A percentile compares a stretch with the other conserved stretches of the same genome.
phyloP scores from a whole-genome alignment of 2,797 vertebrate genomes.

The Darevskia mixta region DNA sequence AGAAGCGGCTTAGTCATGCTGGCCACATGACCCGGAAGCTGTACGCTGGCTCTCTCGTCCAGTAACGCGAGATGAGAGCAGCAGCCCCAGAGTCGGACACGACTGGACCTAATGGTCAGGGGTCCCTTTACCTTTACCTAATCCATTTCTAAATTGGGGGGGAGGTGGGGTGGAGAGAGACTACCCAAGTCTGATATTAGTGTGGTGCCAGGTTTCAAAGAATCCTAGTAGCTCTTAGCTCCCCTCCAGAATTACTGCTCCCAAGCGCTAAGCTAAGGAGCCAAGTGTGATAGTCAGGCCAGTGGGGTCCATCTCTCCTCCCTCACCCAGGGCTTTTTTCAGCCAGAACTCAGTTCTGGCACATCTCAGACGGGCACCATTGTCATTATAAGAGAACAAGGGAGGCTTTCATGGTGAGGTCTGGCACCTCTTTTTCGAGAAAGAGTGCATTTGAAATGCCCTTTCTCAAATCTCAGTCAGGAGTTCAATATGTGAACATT shows the following conservation, averaged over 20 bases:
- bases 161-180: background rate
- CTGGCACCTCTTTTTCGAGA: background rate
- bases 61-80: too few species aligned
- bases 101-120: too few species aligned
- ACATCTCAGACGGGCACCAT: too few species aligned
- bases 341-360: too few species aligned
- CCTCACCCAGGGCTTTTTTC: background rate
- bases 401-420: too few species aligned
- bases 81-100: too few species aligned
- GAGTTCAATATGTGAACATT: background rate
- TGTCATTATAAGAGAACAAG: too few species aligned
- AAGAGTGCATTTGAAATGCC: background rate
- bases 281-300: background rate
- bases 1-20: too few species aligned
- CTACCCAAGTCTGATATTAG: background rate
- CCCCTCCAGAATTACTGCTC: background rate
- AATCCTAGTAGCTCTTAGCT: background rate
- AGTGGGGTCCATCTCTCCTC: accelerated
- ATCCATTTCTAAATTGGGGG: too few species aligned
- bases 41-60: too few species aligned
- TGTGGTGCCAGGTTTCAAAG: background rate
- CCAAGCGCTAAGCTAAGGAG: background rate
- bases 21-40: too few species aligned
- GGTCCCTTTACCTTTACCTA: too few species aligned
- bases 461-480: background rate